phyloP scores from a whole-genome alignment of 2,797 vertebrate species.

The Parambassis ranga region DNA sequence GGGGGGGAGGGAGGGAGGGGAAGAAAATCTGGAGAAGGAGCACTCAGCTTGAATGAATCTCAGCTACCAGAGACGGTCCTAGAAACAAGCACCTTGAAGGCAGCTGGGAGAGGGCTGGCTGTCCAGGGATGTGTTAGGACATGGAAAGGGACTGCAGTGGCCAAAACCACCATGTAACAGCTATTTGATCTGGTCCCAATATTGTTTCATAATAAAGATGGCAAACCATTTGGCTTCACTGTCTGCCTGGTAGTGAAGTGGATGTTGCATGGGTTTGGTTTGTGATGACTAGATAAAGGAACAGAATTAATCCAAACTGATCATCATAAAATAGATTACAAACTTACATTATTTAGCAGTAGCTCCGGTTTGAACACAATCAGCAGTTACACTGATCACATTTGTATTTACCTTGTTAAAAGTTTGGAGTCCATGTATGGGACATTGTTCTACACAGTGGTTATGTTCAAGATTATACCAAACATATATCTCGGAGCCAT shows the following conservation, averaged over 20 bases:
- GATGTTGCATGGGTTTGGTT: conserved; percentile 1
- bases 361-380: too few relatives aligned
- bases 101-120: conserved; percentile 51
- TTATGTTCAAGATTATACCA: too few relatives aligned
- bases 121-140: conserved; percentile 40
- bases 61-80: conserved; percentile 31
- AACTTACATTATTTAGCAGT: background rate
- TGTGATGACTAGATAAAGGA: background rate
- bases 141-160: conserved; percentile 57
- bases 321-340: background rate
- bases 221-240: conserved; percentile 73
- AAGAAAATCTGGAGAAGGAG: conserved; percentile 11
- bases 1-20: background rate
- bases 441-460: too few relatives aligned
- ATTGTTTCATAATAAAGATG: conserved; percentile 80
- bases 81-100: conserved; percentile 41
- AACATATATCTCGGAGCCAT: too few relatives aligned
- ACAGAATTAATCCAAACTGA: background rate
- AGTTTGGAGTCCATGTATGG: too few relatives aligned
- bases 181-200: conserved; percentile 72
- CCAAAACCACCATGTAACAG: conserved; percentile 69
- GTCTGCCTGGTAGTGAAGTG: conserved; percentile 47
- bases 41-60: conserved; percentile 20
- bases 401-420: too few relatives aligned
- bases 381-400: too few relatives aligned